A percentile compares a stretch with the other conserved stretches of the same genome.
These are phyloP conservation scores for Sebastes oblongus DNA, from an alignment of 2,797 vertebrate genomes.

Conservation along the genomic window DNA sequence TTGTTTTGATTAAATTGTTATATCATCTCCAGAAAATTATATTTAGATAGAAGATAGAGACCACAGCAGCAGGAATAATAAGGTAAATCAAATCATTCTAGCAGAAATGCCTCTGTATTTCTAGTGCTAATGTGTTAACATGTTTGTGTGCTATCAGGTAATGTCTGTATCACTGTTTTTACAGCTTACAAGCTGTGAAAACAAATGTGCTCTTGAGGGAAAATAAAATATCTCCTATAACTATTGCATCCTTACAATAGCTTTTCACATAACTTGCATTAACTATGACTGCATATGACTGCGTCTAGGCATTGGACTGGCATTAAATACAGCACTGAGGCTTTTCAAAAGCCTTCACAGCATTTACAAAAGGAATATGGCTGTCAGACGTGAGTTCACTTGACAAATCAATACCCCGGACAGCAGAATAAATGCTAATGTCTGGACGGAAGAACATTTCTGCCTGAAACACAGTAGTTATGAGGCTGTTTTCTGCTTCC, in stretches of 20 bases:
- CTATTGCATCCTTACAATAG: background rate
- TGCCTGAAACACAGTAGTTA: slow-evolving; percentile 2
- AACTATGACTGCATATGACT: slow-evolving; percentile 5
- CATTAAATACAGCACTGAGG: background rate
- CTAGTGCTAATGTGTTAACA: background rate
- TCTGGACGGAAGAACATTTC: slow-evolving; percentile 20
- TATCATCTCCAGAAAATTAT: slow-evolving; percentile 13
- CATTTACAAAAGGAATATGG: slow-evolving; percentile 32
- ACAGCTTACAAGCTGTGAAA: background rate
- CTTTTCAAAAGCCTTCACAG: slow-evolving; percentile 36
- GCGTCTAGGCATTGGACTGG: slow-evolving; percentile 14
- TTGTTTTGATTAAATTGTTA: slow-evolving; percentile 37
- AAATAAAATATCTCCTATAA: slow-evolving; percentile 1
- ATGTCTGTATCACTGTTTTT: background rate
- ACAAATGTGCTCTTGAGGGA: slow-evolving; percentile 1
- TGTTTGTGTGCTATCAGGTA: background rate
- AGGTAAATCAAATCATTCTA: background rate
- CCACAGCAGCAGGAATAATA: background rate
- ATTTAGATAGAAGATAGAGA: background rate
- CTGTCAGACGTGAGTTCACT: slow-evolving; percentile 50
- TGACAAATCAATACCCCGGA: slow-evolving; percentile 53
- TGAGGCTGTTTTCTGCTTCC: slow-evolving; percentile 4
- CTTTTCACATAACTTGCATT: slow-evolving; percentile 8
- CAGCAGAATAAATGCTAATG: slow-evolving; percentile 44
- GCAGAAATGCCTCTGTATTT: background rate